A percentile compares a stretch with the other conserved stretches of the same genome.
Evolutionary conservation across 2,113 vertebrate genomes (phyloP).

Genomic region (Phylloscopus whistleri): DNA sequence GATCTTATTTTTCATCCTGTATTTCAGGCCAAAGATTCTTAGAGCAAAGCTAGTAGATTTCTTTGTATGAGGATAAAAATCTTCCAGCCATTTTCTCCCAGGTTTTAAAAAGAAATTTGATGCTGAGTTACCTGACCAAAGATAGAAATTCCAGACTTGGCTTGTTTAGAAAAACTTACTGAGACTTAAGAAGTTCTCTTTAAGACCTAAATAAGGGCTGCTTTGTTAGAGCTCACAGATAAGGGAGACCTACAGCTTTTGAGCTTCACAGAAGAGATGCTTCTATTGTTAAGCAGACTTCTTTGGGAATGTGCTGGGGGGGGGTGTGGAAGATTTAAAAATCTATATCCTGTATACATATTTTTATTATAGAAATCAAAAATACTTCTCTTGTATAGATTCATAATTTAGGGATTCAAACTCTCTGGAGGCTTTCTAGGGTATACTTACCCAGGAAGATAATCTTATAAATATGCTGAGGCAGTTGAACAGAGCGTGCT

Average conservation of each 20-base stretch:
- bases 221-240: background rate
- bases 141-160: background rate
- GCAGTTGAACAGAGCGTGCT: background rate
- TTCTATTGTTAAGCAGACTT: background rate
- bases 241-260: background rate
- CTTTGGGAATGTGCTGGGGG: background rate
- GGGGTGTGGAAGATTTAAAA: no score
- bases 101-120: background rate
- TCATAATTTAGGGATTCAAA: background rate
- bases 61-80: background rate
- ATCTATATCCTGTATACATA: background rate
- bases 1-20: background rate
- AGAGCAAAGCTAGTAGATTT: background rate
- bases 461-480: background rate
- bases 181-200: background rate
- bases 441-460: background rate
- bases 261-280: background rate
- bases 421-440: background rate
- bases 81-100: background rate
- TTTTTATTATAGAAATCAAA: background rate
- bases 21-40: background rate
- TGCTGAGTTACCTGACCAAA: background rate
- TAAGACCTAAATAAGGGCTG: background rate
- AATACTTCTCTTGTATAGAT: background rate
- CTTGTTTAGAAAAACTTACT: background rate